Percentiles rank a stretch among this genome's conserved stretches.
phyloP scores from a whole-genome alignment of 2,113 vertebrate genomes.

The Cochlearius cochlearius region DNA sequence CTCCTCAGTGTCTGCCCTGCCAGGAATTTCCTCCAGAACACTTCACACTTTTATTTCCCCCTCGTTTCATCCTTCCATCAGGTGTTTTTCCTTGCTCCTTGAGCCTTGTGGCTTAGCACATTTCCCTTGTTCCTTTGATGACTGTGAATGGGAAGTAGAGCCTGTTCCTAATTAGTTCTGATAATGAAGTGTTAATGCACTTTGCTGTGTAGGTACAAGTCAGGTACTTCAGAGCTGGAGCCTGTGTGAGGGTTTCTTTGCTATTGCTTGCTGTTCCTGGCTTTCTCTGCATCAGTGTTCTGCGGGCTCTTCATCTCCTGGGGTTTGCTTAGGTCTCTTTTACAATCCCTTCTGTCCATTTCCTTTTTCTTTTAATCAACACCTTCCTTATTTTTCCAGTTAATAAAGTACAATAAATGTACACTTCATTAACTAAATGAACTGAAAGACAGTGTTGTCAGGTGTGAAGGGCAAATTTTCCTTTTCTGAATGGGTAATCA shows the following conservation, averaged over 20 bases:
- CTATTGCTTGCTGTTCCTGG: neutral
- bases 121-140: constrained; percentile 48
- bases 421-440: neutral
- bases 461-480: neutral
- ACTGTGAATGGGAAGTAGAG: constrained; percentile 42
- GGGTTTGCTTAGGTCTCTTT: neutral
- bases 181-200: constrained; percentile 54
- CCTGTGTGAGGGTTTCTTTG: neutral
- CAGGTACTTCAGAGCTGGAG: neutral
- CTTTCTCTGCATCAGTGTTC: neutral
- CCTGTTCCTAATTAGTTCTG: constrained; percentile 62
- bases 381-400: neutral
- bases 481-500: neutral
- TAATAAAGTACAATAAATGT: neutral
- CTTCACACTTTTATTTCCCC: constrained; percentile 20
- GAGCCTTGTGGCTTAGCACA: constrained; percentile 44
- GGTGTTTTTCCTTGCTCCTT: constrained; percentile 4
- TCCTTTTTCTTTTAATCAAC: neutral
- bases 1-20: neutral
- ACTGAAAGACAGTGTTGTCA: neutral
- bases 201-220: constrained; percentile 29
- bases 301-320: neutral
- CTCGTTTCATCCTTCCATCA: neutral
- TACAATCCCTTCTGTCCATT: neutral
- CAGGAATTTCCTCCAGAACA: constrained; percentile 57